Evolutionary conservation across 2,113 vertebrate species (phyloP).

Genomic region (Ameiurus melas): DNA sequence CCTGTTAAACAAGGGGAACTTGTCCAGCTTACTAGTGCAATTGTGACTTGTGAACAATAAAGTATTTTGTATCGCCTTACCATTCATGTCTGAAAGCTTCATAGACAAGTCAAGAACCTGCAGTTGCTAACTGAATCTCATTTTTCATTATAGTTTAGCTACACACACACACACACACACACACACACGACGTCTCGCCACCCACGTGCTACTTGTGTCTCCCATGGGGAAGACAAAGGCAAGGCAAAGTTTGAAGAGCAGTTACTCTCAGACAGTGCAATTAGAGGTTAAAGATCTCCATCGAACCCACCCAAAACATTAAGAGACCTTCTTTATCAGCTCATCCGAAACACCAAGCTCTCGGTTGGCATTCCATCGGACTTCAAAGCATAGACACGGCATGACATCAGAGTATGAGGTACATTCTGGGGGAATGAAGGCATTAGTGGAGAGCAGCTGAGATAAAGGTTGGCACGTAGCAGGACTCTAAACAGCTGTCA

Average conservation of each 20-base stretch:
- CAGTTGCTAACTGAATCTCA: not conserved
- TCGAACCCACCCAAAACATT: slow-evolving; percentile 24
- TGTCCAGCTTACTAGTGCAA: not conserved
- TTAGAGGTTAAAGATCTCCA: slow-evolving; percentile 38
- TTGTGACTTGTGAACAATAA: not conserved
- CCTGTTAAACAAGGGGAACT: not conserved
- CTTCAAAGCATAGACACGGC: slow-evolving; percentile 48
- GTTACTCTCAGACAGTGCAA: slow-evolving; percentile 40
- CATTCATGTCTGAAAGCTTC: slow-evolving; percentile 14
- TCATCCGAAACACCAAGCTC: not conserved
- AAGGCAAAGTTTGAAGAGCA: slow-evolving; percentile 44
- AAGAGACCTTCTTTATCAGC: not conserved
- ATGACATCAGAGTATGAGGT: slow-evolving; percentile 47
- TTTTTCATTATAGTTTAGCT: slow-evolving; percentile 10
- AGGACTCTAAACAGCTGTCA: slow-evolving; percentile 44
- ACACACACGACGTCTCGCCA: slow-evolving; percentile 21
- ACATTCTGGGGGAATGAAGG: slow-evolving; percentile 31
- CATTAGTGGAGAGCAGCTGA: slow-evolving; percentile 57
- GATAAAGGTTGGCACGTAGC: slow-evolving; percentile 20
- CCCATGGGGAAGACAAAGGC: slow-evolving; percentile 40
- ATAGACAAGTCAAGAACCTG: not conserved
- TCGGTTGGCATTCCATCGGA: slow-evolving; percentile 28
- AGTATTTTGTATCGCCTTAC: not conserved
- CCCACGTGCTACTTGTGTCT: slow-evolving; percentile 10
- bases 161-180: slow-evolving; percentile 34